A percentile compares a stretch with the other conserved stretches of the same genome.
Evolutionary conservation across 2,113 vertebrate genomes (phyloP).

Genomic region (Poeciliopsis turrubarensis): DNA sequence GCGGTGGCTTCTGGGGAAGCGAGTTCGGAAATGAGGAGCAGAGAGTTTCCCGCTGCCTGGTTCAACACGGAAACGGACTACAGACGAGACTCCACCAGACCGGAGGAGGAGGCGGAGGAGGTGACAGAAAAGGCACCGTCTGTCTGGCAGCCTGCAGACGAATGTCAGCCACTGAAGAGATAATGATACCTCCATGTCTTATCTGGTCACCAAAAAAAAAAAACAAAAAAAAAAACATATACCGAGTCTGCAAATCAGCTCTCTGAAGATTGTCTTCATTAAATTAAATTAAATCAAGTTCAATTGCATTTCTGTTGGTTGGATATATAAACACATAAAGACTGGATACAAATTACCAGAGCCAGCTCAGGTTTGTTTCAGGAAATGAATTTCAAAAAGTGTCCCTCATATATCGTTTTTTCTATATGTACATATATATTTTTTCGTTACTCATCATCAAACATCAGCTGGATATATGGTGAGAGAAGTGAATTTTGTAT

Average conservation of each 20-base stretch:
- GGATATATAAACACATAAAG: too few relatives aligned
- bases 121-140: constrained; percentile 39
- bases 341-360: too few relatives aligned
- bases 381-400: not conserved
- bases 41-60: not conserved
- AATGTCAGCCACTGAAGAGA: constrained; percentile 60
- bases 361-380: too few relatives aligned
- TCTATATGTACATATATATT: too few relatives aligned
- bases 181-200: constrained; percentile 50
- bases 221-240: too few relatives aligned
- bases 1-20: constrained; percentile 72
- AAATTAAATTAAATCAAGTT: not conserved
- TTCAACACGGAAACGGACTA: constrained; percentile 69
- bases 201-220: constrained; percentile 52
- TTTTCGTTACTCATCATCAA: too few relatives aligned
- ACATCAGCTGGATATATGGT: too few relatives aligned
- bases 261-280: not conserved
- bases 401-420: too few relatives aligned
- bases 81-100: constrained; percentile 62
- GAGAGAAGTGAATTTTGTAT: too few relatives aligned
- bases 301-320: too few relatives aligned
- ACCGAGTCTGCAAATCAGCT: not conserved
- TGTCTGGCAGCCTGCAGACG: constrained; percentile 67
- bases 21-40: constrained; percentile 35
- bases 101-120: constrained; percentile 13